Evolutionary conservation across 2,888 invertebrate genomes (phyloP), one percentile per base, ranked within the genome.

Genomic region (Apodemia mormo): DNA sequence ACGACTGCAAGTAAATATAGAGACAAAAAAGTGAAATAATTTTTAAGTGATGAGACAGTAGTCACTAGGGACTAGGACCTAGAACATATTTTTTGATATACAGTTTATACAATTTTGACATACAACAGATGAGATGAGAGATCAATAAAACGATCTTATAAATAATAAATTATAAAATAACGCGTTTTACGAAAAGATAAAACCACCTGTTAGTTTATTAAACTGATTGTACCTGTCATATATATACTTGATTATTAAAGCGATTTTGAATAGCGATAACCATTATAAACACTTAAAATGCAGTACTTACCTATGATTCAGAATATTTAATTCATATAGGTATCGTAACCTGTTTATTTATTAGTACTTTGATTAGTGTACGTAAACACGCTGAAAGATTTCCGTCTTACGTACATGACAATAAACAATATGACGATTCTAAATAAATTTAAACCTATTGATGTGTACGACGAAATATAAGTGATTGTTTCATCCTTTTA

Each of bases 381-480:
- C 61, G 14, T 64, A 64, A 64, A 64, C 61, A 64, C 61, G 52
- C 52, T 8, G 61, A 64, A 14, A 64, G 14, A 64, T 64, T 33
- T 64, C 61, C 37, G 33, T 14, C 61, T 14, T 64, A 64, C n/a
- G 61, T 64, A 64, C 30, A 64, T 64, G 61, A 37, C 33, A 33
- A 22, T 54, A 54, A 54, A 33, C 61, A 64, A 7, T 61, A 33
- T 61, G 61, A 61, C 61, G 33, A 37, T 33, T 61, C 33, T n/a
- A 61, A 37, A 61, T 61, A 61, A 61, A 61, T 52, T 52, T n/a
- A 52, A 54, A 33, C n/a, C 61, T 37, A 64, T 64, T 64, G 61
- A 37, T 37, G 33, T 14, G 7, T 14, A 14, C 6, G 14, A 52
- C 52, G n/a, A n/a, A n/a, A 5, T n/a, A 6, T 7, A 52, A 7